A percentile compares a stretch with the other conserved stretches of the same genome.
phyloP scores from a whole-genome alignment of 2,113 vertebrate genomes.

The Sinocyclocheilus anshuiensis region DNA sequence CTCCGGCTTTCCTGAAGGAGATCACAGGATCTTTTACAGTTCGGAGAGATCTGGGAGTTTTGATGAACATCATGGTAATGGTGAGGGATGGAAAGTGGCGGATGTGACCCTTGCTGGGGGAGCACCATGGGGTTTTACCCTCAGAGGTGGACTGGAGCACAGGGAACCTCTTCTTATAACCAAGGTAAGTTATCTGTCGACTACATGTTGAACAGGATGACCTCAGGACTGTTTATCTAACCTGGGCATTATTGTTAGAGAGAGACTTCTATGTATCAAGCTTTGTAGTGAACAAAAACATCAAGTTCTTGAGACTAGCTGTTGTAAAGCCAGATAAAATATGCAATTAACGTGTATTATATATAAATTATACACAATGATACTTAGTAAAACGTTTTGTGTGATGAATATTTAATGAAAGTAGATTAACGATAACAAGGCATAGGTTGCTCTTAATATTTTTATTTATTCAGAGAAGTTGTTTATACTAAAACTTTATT shows the following conservation, averaged over 20 bases:
- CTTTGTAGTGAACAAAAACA: neutral
- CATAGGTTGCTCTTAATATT: neutral
- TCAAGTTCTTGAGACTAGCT: too few species aligned
- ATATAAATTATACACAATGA: neutral
- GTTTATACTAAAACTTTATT: neutral
- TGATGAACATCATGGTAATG: slow-evolving; percentile 69
- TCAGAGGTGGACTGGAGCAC: slow-evolving; percentile 89
- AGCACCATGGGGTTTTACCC: slow-evolving; percentile 93
- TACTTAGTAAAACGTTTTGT: neutral
- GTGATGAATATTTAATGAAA: neutral
- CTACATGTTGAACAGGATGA: neutral
- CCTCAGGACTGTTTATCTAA: neutral
- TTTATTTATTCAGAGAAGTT: neutral
- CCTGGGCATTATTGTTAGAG: neutral
- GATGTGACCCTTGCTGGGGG: slow-evolving; percentile 86
- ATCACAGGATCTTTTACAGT: slow-evolving; percentile 56
- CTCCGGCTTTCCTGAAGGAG: slow-evolving; percentile 54
- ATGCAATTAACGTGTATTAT: neutral
- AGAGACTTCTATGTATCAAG: neutral
- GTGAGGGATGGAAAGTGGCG: slow-evolving; percentile 78
- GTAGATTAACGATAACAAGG: neutral
- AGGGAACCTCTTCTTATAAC: slow-evolving; percentile 91
- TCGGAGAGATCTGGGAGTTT: slow-evolving; percentile 60
- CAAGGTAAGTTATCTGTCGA: slow-evolving; percentile 78
- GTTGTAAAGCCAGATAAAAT: neutral